phyloP scores from a whole-genome alignment of 2,888 invertebrate species.

The Laothoe populi region DNA sequence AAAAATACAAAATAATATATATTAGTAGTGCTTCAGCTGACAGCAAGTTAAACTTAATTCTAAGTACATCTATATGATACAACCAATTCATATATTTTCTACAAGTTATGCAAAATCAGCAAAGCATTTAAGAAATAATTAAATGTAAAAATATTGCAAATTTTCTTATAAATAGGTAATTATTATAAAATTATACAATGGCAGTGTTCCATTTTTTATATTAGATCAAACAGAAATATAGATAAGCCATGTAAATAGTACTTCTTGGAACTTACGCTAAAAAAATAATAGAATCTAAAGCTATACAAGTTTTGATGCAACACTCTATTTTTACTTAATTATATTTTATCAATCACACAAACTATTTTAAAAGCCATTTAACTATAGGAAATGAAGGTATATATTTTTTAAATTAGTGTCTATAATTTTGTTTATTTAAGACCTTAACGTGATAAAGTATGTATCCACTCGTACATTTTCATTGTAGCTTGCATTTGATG shows the following conservation, averaged over 20 bases:
- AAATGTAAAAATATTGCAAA: conserved; percentile 19
- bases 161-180: conserved; percentile 42
- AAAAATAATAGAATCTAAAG: background rate
- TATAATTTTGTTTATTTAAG: no score
- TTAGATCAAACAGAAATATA: conserved; percentile 25
- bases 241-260: background rate
- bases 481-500: no score
- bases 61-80: conserved; percentile 14
- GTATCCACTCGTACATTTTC: no score
- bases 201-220: conserved; percentile 46
- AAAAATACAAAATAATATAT: background rate
- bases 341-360: conserved; percentile 6
- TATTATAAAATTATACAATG: conserved; percentile 52
- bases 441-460: no score
- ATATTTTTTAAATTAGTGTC: background rate
- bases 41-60: background rate
- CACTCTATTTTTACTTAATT: background rate
- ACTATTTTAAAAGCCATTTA: background rate
- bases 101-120: background rate
- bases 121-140: conserved; percentile 1
- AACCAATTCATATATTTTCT: conserved; percentile 1
- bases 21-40: conserved; percentile 1
- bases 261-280: background rate
- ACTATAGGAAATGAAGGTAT: background rate
- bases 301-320: background rate